Base-by-base conservation (phyloP, 2,113 vertebrate genomes). In the Fukomys damarensis region DNA sequence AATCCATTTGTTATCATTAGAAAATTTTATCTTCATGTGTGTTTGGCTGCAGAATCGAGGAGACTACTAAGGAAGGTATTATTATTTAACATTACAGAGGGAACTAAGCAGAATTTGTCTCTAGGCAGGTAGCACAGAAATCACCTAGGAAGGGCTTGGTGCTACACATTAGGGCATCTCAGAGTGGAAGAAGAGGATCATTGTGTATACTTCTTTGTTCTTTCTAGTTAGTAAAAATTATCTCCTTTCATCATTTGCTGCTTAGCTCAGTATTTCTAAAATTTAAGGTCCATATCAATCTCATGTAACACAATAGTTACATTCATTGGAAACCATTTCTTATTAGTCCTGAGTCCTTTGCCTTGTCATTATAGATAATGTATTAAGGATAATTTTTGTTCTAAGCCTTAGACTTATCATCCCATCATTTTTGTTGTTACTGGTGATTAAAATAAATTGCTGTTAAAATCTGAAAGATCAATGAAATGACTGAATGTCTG, bases 301-400 rank as follows among this genome's bases (percentile, higher is more conserved):
- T 95, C 43, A 93, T 88, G 92, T 86, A 89, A 84, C 59, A 87
- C 41, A 61, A 74, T 41, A 65, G 76, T 83, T 68, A 80, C 16
- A n/a, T 81, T 86, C 52, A 89, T 80, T 84, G 89, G 28, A 91
- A 84, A 88, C 63, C 2, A 63, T 90, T 96, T 89, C 41, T 85
- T 93, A 22, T 92, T 72, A 38, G 52, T 79, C 28, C 91, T 89
- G 88, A 83, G 63, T 91, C 90, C 49, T 80, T 94, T 49, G 41
- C 20, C 84, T 56, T 94, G 56, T 86, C n/a, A 35, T 79, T 96
- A 38, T 74, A 46, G 77, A 43, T 84, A 94, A 94, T 76, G 24
- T 70, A 79, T 19, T 77, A 74, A 65, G n/a, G 68, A 90, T 86
- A 66, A 70, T 96, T 97, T 97, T 95, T 95, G 24, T 91, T 95